These are phyloP conservation scores for Drosophila lutescens DNA, from an alignment of 2,888 invertebrate species.

Conservation along the genomic window DNA sequence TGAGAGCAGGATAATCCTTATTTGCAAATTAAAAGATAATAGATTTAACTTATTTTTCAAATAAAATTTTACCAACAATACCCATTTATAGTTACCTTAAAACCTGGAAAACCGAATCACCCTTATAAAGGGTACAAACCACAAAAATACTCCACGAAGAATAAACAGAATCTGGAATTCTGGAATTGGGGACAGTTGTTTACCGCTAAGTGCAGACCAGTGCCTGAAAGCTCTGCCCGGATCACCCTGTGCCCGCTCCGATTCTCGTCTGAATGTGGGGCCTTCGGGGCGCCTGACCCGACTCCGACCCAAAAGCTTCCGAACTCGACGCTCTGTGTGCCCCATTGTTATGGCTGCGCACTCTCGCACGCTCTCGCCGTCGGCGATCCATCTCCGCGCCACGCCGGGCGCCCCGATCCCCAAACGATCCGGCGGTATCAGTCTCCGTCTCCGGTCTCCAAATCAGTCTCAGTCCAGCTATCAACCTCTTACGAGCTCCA, in stretches of 20 bases:
- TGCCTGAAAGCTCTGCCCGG: constrained; percentile 27
- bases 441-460: constrained; percentile 11
- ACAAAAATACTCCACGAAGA: constrained; percentile 7
- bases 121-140: background rate
- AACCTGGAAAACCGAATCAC: background rate
- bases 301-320: constrained; percentile 44
- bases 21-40: too few species aligned
- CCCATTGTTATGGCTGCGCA: constrained; percentile 36
- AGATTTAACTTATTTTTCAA: too few species aligned
- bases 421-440: constrained; percentile 17
- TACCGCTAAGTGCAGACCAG: constrained; percentile 7
- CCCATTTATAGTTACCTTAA: background rate
- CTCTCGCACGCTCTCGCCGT: constrained; percentile 33
- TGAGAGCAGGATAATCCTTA: background rate
- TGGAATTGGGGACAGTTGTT: constrained; percentile 27
- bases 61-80: too few species aligned
- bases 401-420: background rate
- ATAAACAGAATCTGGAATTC: constrained; percentile 14
- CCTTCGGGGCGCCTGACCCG: constrained; percentile 55
- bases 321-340: constrained; percentile 42
- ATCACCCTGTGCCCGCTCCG: constrained; percentile 19
- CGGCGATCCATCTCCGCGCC: constrained; percentile 1
- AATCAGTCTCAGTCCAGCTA: constrained; percentile 21
- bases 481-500: constrained; percentile 36
- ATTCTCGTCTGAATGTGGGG: constrained; percentile 8